phyloP scores from a whole-genome alignment of 2,888 invertebrate genomes.

The Halocaridina rubra region DNA sequence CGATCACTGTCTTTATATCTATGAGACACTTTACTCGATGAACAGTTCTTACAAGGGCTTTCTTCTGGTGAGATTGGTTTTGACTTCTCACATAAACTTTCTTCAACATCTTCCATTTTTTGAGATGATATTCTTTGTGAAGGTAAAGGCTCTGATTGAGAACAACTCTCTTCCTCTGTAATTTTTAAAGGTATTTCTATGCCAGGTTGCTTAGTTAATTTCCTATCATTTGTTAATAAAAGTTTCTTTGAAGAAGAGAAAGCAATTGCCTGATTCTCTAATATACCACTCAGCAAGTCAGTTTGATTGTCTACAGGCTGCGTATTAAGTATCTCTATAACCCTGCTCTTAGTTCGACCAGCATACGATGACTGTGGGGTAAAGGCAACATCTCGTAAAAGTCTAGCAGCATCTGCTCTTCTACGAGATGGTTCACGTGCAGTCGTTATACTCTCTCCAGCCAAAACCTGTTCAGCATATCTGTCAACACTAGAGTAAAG shows the following conservation, averaged over 20 bases:
- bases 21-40: background rate
- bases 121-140: slow-evolving; percentile 2
- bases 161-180: background rate
- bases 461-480: slow-evolving; percentile 23
- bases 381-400: slow-evolving; percentile 24
- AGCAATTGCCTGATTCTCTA: slow-evolving; percentile 33
- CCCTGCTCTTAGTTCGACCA: background rate
- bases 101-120: background rate
- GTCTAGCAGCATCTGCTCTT: slow-evolving; percentile 31
- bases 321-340: background rate
- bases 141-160: slow-evolving; percentile 32
- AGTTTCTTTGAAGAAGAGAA: slow-evolving; percentile 33
- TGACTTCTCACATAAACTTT: background rate
- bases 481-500: slow-evolving; percentile 4
- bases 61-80: background rate
- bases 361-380: slow-evolving; percentile 28
- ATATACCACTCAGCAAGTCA: slow-evolving; percentile 36
- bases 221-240: slow-evolving; percentile 30
- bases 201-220: slow-evolving; percentile 12
- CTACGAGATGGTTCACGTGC: background rate
- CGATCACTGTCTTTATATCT: background rate
- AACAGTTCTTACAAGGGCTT: background rate
- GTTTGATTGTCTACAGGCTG: background rate
- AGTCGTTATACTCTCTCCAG: background rate
- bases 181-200: background rate